Evolutionary conservation across 2,113 vertebrate genomes (phyloP).

Genomic region (Coregonus clupeaformis): DNA sequence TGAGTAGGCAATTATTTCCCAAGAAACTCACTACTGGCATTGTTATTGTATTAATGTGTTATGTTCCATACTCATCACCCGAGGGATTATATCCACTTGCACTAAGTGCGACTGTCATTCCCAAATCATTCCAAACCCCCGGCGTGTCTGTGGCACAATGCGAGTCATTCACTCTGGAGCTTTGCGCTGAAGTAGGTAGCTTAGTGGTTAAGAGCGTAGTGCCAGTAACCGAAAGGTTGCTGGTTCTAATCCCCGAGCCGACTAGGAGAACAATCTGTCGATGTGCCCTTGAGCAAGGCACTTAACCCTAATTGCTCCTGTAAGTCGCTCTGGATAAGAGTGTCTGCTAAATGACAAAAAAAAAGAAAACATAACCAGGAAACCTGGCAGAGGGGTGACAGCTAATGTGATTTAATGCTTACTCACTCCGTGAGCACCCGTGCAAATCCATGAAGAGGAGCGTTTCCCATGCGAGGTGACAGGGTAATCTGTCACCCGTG

Average conservation of each 20-base stretch:
- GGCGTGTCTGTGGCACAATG: constrained; percentile 61
- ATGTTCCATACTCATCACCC: constrained; percentile 48
- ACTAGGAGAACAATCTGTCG: too few species aligned
- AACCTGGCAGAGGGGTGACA: constrained; percentile 64
- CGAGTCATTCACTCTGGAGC: constrained; percentile 73
- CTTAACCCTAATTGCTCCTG: too few species aligned
- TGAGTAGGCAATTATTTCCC: not conserved
- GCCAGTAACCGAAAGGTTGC: too few species aligned
- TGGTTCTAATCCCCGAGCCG: too few species aligned
- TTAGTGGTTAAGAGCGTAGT: too few species aligned
- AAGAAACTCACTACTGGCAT: not conserved
- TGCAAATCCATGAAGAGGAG: constrained; percentile 76
- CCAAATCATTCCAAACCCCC: constrained; percentile 65
- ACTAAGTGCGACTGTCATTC: constrained; percentile 68
- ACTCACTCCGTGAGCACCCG: constrained; percentile 69
- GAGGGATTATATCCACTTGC: constrained; percentile 68
- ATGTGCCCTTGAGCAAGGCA: too few species aligned
- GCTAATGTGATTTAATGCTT: constrained; percentile 77
- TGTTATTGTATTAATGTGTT: not conserved
- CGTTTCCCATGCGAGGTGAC: constrained; percentile 72
- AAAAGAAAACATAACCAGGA: too few species aligned
- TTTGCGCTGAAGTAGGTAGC: constrained; percentile 69
- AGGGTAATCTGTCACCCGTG: constrained; percentile 79
- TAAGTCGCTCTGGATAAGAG: too few species aligned
- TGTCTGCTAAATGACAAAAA: too few species aligned